Evolutionary conservation across 2,113 vertebrate genomes (phyloP).

Genomic region (Etia nguti): DNA sequence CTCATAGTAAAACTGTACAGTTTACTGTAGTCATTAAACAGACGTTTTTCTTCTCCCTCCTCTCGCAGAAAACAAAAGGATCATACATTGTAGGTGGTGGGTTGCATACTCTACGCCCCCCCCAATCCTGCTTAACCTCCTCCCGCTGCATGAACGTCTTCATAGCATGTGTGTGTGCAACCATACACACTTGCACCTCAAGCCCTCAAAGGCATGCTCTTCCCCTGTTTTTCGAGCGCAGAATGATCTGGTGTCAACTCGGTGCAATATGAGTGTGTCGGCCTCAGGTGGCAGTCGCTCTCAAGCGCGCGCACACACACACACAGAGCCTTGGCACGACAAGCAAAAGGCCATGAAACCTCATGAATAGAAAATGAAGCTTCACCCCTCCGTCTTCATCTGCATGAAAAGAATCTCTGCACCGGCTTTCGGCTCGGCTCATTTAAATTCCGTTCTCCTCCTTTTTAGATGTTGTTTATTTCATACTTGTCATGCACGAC

Average conservation of each 20-base stretch:
- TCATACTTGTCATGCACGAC: conserved; percentile 16
- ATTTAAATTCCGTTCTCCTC: background rate
- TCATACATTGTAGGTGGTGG: conserved; percentile 73
- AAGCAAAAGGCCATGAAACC: conserved; percentile 55
- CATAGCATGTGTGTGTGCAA: background rate
- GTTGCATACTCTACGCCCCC: conserved; percentile 47
- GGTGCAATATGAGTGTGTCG: background rate
- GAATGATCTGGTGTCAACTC: background rate
- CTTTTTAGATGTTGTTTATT: conserved; percentile 8
- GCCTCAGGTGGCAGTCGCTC: conserved; percentile 30
- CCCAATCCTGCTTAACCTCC: background rate
- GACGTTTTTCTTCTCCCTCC: conserved; percentile 24
- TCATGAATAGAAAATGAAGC: conserved; percentile 61
- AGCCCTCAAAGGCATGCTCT: conserved; percentile 15
- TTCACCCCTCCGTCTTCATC: conserved; percentile 27
- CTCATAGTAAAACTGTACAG: background rate
- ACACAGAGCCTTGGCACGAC: conserved; percentile 2
- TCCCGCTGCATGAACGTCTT: conserved; percentile 11
- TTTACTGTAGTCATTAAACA: conserved; percentile 4
- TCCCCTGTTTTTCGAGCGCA: background rate
- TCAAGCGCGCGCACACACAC: rapidly evolving
- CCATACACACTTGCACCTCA: background rate
- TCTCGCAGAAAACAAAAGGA: conserved; percentile 72
- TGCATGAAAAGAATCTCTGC: conserved; percentile 40
- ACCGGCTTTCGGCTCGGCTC: background rate